Conservation (phyloP, 92 coral and sea anemone genomes). For the Bergia sp. region DNA sequence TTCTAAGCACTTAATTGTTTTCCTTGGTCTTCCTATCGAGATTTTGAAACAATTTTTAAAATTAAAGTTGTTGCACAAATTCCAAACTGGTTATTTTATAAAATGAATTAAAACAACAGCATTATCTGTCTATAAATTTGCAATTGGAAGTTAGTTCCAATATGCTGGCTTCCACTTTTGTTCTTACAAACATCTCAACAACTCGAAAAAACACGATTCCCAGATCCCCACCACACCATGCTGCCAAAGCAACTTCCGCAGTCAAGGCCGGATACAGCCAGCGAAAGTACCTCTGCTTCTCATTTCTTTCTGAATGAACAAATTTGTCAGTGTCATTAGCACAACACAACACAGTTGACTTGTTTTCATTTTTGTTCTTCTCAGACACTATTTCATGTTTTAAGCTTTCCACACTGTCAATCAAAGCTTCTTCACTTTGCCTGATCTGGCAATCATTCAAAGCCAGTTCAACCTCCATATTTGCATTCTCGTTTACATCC, state of each 20-base stretch:
- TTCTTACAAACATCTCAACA: conserved; percentile 26
- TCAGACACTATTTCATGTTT: conserved; percentile 14
- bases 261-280: conserved; percentile 22
- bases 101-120: background rate
- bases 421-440: background rate
- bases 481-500: background rate
- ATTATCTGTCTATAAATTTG: conserved; percentile 20
- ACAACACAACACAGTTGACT: background rate
- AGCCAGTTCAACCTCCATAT: background rate
- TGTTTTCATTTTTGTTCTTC: background rate
- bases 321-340: background rate
- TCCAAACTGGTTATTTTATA: background rate
- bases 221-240: conserved; percentile 15
- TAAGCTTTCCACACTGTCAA: background rate
- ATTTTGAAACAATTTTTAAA: too few relatives aligned
- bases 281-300: background rate
- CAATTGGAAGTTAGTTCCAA: conserved; percentile 4
- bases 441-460: too few relatives aligned
- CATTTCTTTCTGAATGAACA: background rate
- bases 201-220: conserved; percentile 4
- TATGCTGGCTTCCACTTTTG: conserved; percentile 26
- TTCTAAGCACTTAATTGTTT: too few relatives aligned
- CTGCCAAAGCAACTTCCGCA: conserved; percentile 8
- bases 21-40: too few relatives aligned
- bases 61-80: background rate